These are phyloP conservation scores for Heliothis virescens DNA, from an alignment of 1,140 invertebrate species.

Conservation along the genomic window DNA sequence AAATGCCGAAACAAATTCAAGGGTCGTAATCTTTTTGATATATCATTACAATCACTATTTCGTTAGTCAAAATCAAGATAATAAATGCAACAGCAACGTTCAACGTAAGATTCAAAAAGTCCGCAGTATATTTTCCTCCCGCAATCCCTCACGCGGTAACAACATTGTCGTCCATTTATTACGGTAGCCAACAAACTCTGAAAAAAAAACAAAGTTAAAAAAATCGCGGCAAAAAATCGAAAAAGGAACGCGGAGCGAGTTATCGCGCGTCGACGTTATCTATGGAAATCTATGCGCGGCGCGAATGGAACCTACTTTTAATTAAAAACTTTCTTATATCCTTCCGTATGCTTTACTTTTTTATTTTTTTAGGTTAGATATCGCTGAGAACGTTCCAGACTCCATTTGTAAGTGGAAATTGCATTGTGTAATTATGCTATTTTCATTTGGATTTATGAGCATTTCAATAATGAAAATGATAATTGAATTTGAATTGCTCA, in stretches of 20 bases:
- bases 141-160: no score
- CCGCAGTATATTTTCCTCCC: no score
- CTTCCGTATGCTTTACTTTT: slow-evolving; percentile 18
- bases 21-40: no score
- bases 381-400: slow-evolving; percentile 4
- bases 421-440: slow-evolving; percentile 1
- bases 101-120: no score
- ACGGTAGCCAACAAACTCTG: background rate
- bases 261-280: slow-evolving; percentile 43
- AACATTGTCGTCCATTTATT: background rate
- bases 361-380: slow-evolving; percentile 15
- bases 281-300: slow-evolving; percentile 46
- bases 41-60: no score
- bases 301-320: slow-evolving; percentile 48
- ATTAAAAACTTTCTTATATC: slow-evolving; percentile 47
- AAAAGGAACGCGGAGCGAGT: slow-evolving; percentile 33
- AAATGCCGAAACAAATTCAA: no score
- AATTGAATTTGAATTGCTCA: no score
- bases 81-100: no score
- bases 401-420: slow-evolving; percentile 1
- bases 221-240: slow-evolving; percentile 17
- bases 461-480: no score
- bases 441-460: background rate
- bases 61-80: no score
- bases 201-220: slow-evolving; percentile 5